Evolutionary conservation across 2,113 vertebrate genomes (phyloP).

Genomic region (Sinocyclocheilus maitianheensis): DNA sequence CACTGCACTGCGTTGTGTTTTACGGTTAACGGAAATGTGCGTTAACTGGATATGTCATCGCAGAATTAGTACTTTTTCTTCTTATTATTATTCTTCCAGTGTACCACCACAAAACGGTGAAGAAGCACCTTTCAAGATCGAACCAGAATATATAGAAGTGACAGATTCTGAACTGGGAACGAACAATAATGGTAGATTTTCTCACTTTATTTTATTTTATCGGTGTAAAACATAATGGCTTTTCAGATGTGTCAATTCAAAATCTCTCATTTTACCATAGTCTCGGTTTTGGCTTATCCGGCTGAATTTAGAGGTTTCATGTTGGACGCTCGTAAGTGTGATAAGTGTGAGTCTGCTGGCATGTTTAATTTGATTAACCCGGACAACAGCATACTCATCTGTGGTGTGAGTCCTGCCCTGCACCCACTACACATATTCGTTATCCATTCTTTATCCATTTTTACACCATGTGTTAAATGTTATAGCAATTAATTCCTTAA

Average conservation of each 20-base stretch:
- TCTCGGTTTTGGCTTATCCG: not conserved
- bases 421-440: not conserved
- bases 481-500: not conserved
- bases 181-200: not conserved
- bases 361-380: not conserved
- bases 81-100: too few species aligned
- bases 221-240: not conserved
- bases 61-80: too few species aligned
- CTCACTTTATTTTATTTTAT: not conserved
- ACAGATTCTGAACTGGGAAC: not conserved
- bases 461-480: not conserved
- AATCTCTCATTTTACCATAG: conserved; percentile 4
- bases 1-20: too few species aligned
- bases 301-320: not conserved
- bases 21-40: too few species aligned
- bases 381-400: not conserved
- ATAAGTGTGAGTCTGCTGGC: not conserved
- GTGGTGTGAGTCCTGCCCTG: conserved; percentile 25
- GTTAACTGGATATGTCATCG: too few species aligned
- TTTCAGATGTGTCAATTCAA: not conserved
- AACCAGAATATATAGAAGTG: not conserved
- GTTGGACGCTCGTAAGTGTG: conserved; percentile 24
- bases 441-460: not conserved
- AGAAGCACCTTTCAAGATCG: not conserved
- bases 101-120: rapidly evolving